Base-by-base conservation (phyloP, 1,140 invertebrate genomes). In the Battus philenor region DNA sequence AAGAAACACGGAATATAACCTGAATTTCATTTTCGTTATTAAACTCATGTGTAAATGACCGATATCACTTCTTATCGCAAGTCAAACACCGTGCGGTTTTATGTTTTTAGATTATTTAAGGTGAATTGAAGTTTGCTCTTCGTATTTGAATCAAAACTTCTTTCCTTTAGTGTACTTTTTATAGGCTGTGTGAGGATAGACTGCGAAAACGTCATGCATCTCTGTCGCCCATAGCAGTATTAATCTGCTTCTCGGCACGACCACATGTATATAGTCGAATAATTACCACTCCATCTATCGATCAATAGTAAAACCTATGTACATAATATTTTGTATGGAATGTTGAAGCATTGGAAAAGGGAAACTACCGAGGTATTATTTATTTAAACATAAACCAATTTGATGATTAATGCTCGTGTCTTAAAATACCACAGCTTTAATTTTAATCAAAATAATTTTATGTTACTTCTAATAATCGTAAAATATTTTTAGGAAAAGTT, bases 141-240 rank as follows among this genome's bases (percentile, higher is more conserved):
- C 9, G 16, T 22, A 20, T 36, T 22, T 20, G 17, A 36, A 36
- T n/a, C n/a, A n/a, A n/a, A 36, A 18, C 15, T 20, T 2, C 9
- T 36, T 36, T 36, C 17, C 15, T 22, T 36, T 10, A 18, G 33
- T 36, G n/a, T 10, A 9, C 16, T 10, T 15, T 36, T 18, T 36
- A 9, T 36, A 36, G 20, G 4, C 33, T 10, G 20, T 17, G 33
- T 4, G 9, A 17, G 12, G 20, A 11, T 4, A 0, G 15, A 36
- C 33, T 36, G 33, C 16, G n/a, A 31, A 31, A 31, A 20, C 33
- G 12, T 36, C n/a, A 18, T 36, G 17, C 33, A n/a, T 36, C 33
- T 36, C 33, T 36, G n/a, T 36, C 33, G 10, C 17, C 10, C 33
- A 15, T n/a, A 16, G 5, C 20, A 18, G n/a, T n/a, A n/a, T n/a